Evolutionary conservation across 2,113 vertebrate species (phyloP).

Genomic region (Prunella fulvescens): DNA sequence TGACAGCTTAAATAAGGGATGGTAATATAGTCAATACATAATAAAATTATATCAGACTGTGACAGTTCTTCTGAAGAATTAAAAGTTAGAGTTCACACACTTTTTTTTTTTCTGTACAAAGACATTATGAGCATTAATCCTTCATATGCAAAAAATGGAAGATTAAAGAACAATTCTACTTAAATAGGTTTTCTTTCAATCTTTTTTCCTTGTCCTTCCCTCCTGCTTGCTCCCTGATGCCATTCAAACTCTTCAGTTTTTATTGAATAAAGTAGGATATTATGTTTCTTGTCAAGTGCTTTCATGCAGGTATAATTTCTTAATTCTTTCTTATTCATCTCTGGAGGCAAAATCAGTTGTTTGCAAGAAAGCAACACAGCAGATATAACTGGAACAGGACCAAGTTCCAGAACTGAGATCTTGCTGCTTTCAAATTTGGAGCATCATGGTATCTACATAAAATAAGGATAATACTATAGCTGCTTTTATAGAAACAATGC

Average conservation of each 20-base stretch:
- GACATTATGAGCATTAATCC: background rate
- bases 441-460: background rate
- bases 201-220: background rate
- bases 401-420: background rate
- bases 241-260: background rate
- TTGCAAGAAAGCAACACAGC: background rate
- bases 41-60: background rate
- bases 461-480: background rate
- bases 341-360: background rate
- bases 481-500: background rate
- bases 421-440: background rate
- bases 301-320: background rate
- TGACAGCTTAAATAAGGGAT: background rate
- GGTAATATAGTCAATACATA: background rate
- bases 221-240: rapidly evolving
- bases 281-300: background rate
- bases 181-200: background rate
- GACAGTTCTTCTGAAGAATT: background rate
- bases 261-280: background rate
- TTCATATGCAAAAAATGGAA: background rate
- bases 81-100: background rate
- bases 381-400: background rate
- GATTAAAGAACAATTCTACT: background rate
- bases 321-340: background rate
- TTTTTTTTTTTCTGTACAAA: background rate